phyloP scores from a whole-genome alignment of 2,888 invertebrate species.

The Lamellibrachia satsuma region DNA sequence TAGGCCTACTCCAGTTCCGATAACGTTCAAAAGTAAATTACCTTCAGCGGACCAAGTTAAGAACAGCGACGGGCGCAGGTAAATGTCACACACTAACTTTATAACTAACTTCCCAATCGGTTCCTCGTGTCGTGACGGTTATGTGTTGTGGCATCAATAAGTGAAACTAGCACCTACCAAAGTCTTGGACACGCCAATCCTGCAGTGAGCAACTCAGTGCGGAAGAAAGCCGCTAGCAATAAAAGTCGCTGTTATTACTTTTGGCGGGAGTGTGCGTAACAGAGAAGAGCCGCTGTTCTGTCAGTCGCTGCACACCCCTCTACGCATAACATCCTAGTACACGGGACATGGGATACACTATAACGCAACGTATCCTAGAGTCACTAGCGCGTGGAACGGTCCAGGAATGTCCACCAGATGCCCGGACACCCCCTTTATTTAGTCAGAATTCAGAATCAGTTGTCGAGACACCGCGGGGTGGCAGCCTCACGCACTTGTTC shows the following conservation, averaged over 20 bases:
- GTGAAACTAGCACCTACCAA: not conserved
- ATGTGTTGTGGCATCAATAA: not conserved
- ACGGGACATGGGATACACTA: too few species aligned
- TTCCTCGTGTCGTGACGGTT: not conserved
- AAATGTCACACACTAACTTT: not conserved
- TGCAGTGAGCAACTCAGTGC: not conserved
- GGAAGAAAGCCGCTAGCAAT: not conserved
- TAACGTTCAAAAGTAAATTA: conserved; percentile 1
- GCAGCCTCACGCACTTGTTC: too few species aligned
- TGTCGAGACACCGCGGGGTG: too few species aligned
- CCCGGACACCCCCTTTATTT: too few species aligned
- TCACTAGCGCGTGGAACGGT: too few species aligned
- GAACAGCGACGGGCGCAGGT: not conserved
- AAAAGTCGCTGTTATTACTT: not conserved
- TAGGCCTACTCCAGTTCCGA: not conserved
- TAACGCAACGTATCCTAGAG: too few species aligned
- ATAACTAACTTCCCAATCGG: not conserved
- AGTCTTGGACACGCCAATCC: not conserved
- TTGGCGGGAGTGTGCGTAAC: not conserved
- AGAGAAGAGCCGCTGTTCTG: not conserved
- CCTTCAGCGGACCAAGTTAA: not conserved
- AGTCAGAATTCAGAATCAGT: too few species aligned
- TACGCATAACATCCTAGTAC: not conserved
- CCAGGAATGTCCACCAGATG: too few species aligned
- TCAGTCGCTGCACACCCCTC: not conserved